These are phyloP conservation scores for Galbula dea DNA, from an alignment of 2,113 vertebrate species.

Conservation along the genomic window DNA sequence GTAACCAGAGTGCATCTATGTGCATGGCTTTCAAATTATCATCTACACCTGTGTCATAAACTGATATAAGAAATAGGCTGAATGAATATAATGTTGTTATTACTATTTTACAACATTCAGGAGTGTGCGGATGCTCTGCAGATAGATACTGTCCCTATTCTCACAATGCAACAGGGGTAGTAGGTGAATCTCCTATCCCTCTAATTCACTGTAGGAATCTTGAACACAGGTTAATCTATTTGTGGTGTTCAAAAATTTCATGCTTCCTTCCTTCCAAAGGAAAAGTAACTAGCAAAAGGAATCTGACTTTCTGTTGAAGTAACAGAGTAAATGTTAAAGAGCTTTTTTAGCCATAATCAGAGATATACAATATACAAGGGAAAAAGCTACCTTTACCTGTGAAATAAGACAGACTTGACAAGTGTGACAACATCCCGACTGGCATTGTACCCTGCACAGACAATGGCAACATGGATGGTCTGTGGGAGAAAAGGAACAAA, in stretches of 20 bases:
- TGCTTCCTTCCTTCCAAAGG: background rate
- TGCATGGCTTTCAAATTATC: background rate
- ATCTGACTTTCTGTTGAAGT: background rate
- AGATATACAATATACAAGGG: background rate
- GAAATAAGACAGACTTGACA: conserved; percentile 97
- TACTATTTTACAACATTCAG: background rate
- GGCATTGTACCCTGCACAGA: conserved; percentile 97
- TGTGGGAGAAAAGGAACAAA: conserved; percentile 64
- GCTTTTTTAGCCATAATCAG: background rate
- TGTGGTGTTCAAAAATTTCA: background rate
- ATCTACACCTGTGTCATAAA: background rate
- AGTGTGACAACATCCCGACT: conserved; percentile 97
- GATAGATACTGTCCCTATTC: background rate
- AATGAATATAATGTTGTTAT: background rate
- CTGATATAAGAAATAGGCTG: background rate
- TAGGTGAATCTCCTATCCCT: background rate
- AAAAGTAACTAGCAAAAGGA: background rate
- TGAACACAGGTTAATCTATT: background rate
- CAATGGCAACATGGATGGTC: conserved; percentile 98
- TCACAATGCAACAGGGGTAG: background rate
- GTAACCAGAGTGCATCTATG: background rate
- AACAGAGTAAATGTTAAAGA: background rate
- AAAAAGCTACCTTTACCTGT: conserved; percentile 80
- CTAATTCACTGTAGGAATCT: background rate
- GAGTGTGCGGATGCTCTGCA: background rate